A percentile compares a stretch with the other conserved stretches of the same genome.
These are phyloP conservation scores for Scaptodrosophila latifasciaeformis DNA, from an alignment of 2,888 invertebrate genomes.

Conservation along the genomic window DNA sequence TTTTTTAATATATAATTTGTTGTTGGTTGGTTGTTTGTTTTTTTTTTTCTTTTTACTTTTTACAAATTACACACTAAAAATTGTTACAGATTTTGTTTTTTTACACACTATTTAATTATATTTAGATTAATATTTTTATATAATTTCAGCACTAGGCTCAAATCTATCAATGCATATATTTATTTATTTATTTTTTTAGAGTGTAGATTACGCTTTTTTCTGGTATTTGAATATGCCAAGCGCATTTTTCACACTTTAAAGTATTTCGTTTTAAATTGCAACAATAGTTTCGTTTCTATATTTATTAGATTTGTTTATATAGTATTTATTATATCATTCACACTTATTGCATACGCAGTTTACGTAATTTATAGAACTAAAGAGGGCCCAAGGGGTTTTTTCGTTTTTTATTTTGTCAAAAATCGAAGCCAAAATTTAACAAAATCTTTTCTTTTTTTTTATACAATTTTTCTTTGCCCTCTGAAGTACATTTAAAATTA, in stretches of 20 bases:
- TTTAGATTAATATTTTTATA: not conserved
- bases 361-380: too few species aligned
- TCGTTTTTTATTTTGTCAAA: slow-evolving; percentile 5
- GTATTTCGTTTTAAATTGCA: slow-evolving; percentile 40
- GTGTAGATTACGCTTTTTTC: slow-evolving; percentile 34
- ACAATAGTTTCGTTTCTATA: slow-evolving; percentile 31
- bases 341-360: not conserved
- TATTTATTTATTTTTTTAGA: slow-evolving; percentile 40
- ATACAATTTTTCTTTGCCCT: slow-evolving; percentile 5
- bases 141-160: not conserved
- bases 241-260: slow-evolving; percentile 39
- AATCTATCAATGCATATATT: slow-evolving; percentile 13
- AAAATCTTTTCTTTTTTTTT: slow-evolving; percentile 21
- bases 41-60: slow-evolving; percentile 59
- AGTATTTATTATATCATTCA: too few species aligned
- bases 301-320: too few species aligned
- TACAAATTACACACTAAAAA: slow-evolving; percentile 53
- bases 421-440: slow-evolving; percentile 31
- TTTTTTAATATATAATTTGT: slow-evolving; percentile 27
- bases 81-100: slow-evolving; percentile 21
- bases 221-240: slow-evolving; percentile 25
- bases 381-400: too few species aligned
- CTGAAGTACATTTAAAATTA: too few species aligned
- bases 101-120: slow-evolving; percentile 13
- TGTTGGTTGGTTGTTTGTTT: slow-evolving; percentile 37